Conservation (phyloP, 2,797 vertebrate species). For the Syngnathus acus region DNA sequence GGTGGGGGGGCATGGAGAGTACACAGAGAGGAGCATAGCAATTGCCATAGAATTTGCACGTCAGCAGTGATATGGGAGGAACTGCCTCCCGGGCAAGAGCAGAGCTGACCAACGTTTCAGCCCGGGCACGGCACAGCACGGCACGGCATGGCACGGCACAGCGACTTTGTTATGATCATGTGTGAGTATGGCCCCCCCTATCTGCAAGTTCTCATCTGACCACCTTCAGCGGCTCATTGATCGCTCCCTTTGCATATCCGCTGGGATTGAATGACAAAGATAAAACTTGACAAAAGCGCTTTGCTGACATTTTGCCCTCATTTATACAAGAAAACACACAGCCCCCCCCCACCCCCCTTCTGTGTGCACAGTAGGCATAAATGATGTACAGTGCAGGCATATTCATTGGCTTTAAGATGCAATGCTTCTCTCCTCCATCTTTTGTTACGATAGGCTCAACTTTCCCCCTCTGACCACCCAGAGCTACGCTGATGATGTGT, state of each 20-base stretch:
- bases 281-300: conserved; percentile 7
- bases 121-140: conserved; percentile 36
- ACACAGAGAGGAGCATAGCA: conserved; percentile 34
- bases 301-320: not conserved
- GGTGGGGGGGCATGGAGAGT: conserved; percentile 15
- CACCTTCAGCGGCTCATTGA: conserved; percentile 23
- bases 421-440: not conserved
- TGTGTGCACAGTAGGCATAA: not conserved
- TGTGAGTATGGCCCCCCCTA: conserved; percentile 25
- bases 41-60: conserved; percentile 68
- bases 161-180: conserved; percentile 41
- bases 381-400: not conserved
- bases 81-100: conserved; percentile 54
- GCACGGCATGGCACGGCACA: conserved; percentile 29
- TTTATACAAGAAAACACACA: not conserved
- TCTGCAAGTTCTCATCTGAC: conserved; percentile 46
- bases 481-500: not conserved
- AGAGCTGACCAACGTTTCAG: conserved; percentile 41
- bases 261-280: conserved; percentile 30
- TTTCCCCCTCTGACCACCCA: not conserved
- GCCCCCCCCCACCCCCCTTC: not conserved
- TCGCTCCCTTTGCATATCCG: conserved; percentile 21
- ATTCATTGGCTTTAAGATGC: not conserved
- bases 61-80: conserved; percentile 56
- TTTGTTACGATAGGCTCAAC: not conserved